These are phyloP conservation scores for Pachypsylla venusta DNA, from an alignment of 1,140 invertebrate species.

Conservation along the genomic window DNA sequence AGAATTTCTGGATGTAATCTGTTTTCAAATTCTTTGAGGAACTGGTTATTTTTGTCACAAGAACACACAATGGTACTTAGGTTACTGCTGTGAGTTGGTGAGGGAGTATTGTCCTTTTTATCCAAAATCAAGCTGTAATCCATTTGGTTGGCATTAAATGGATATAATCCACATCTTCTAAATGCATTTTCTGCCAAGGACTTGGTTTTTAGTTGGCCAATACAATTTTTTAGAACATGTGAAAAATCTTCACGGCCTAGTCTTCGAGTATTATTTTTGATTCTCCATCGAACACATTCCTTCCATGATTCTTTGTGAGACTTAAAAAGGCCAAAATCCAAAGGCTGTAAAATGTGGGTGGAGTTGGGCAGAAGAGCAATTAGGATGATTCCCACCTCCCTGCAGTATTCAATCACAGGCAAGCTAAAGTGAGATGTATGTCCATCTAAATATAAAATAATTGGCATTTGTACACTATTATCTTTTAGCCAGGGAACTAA, in stretches of 20 bases:
- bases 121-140: neutral
- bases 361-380: conserved; percentile 30
- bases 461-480: conserved; percentile 21
- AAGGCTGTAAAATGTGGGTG: conserved; percentile 31
- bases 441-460: conserved; percentile 31
- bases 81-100: neutral
- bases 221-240: neutral
- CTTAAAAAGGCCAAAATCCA: conserved; percentile 28
- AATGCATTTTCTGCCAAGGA: neutral
- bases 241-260: neutral
- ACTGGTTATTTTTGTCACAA: neutral
- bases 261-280: neutral
- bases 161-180: neutral
- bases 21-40: neutral
- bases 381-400: conserved; percentile 29
- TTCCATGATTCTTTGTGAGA: conserved; percentile 28
- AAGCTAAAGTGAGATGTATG: conserved; percentile 29
- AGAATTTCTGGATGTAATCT: neutral
- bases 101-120: neutral
- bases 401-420: conserved; percentile 29
- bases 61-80: neutral
- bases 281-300: conserved; percentile 19
- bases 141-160: neutral
- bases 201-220: neutral
- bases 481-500: conserved; percentile 19